Evolutionary conservation across 1,140 invertebrate species (phyloP).

Genomic region (Halyomorpha halys): DNA sequence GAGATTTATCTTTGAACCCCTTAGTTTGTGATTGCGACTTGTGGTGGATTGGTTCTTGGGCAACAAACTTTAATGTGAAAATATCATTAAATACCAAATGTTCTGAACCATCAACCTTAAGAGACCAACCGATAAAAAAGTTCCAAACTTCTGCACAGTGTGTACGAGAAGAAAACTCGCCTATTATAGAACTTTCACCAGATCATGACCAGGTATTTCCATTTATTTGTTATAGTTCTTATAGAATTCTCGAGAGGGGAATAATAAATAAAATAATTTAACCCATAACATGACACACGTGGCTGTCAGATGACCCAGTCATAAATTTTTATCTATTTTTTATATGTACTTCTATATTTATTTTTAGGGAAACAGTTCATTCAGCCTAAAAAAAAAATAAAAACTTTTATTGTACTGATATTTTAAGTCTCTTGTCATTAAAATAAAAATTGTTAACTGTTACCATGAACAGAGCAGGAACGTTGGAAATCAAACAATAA

Average conservation of each 20-base stretch:
- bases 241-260: neutral
- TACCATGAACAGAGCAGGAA: too few relatives aligned
- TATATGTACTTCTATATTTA: too few relatives aligned
- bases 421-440: too few relatives aligned
- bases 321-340: too few relatives aligned
- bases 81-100: slow-evolving; percentile 61
- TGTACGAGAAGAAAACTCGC: slow-evolving; percentile 40
- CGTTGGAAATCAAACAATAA: too few relatives aligned
- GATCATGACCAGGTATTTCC: slow-evolving; percentile 43
- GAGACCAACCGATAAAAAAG: slow-evolving; percentile 54
- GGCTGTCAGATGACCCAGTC: too few relatives aligned
- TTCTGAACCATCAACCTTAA: slow-evolving; percentile 52
- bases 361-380: too few relatives aligned
- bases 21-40: slow-evolving; percentile 72
- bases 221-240: neutral
- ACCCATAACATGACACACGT: too few relatives aligned
- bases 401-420: too few relatives aligned
- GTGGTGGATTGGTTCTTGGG: slow-evolving; percentile 68
- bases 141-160: slow-evolving; percentile 44
- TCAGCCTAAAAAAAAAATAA: too few relatives aligned
- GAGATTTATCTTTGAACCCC: slow-evolving; percentile 64
- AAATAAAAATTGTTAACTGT: too few relatives aligned
- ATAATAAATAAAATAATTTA: too few relatives aligned
- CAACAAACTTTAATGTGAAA: slow-evolving; percentile 52
- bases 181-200: slow-evolving; percentile 51